Evolutionary conservation across 2,888 invertebrate species (phyloP).

Genomic region (Leptopilina myrica): DNA sequence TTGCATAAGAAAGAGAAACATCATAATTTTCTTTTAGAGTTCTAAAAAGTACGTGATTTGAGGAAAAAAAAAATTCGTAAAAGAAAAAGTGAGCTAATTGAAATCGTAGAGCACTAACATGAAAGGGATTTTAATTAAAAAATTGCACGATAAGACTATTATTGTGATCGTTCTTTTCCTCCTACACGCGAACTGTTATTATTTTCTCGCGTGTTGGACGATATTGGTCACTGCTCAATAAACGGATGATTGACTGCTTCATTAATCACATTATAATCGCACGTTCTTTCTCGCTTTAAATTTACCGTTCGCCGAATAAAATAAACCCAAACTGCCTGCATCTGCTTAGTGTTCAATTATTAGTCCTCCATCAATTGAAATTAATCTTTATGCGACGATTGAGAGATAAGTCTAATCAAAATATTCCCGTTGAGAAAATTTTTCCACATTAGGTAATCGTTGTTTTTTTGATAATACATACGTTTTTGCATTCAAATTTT

Average conservation of each 20-base stretch:
- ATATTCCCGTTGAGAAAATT: too few species aligned
- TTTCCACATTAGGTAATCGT: too few species aligned
- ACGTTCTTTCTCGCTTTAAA: constrained; percentile 38
- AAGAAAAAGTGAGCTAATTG: neutral
- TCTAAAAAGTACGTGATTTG: too few species aligned
- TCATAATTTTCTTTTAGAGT: too few species aligned
- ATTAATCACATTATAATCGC: constrained; percentile 63
- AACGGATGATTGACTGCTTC: constrained; percentile 66
- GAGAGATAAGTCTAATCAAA: too few species aligned
- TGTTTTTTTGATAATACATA: too few species aligned
- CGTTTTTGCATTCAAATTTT: too few species aligned
- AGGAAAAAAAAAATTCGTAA: too few species aligned
- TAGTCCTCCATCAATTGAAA: too few species aligned
- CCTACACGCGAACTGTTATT: constrained; percentile 1
- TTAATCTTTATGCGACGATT: too few species aligned
- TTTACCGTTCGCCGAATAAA: constrained; percentile 29
- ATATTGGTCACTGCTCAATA: constrained; percentile 58
- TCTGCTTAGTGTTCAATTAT: constrained; percentile 6
- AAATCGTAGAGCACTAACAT: neutral
- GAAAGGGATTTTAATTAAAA: constrained; percentile 50
- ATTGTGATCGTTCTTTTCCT: neutral
- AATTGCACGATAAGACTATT: constrained; percentile 43
- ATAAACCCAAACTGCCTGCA: constrained; percentile 29
- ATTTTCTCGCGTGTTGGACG: constrained; percentile 38
- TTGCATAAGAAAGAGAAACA: too few species aligned